Base-by-base conservation (phyloP, 2,113 vertebrate genomes). In the Onychostruthus taczanowskii region DNA sequence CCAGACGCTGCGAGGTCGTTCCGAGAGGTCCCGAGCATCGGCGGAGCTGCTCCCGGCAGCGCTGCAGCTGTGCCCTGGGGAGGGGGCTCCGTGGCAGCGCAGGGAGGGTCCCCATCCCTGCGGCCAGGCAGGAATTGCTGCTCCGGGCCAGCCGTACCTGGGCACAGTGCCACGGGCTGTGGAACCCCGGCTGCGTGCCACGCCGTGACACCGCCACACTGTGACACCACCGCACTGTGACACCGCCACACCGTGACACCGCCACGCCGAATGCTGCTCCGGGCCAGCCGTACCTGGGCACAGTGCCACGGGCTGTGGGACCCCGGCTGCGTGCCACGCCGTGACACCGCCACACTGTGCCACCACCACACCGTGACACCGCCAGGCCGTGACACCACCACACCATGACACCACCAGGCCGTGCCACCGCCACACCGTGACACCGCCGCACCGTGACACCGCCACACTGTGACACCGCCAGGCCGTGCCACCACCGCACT, bases 161-260 rank as follows among this genome's bases (percentile, higher is more conserved):
- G 47, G 28, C 13, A 5, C 13, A 0, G 28, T 15, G 66, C 77
- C 50, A 21, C 7, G 27, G 55, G 39, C 39, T 2, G 17, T 1
- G 1, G 52, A n/a, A 49, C 21, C 72, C 0, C 33, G 4, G 3
- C 64, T 4, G 46, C 8, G 9, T 37, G 37, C 8, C 43, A 6
- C 8, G 0, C 44, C 1, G n/a, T 69, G 78, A 7, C 79, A n/a
- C 53, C 9, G 10, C 44, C 37, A 3, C 3, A 0, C 44, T 5
- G 39, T 41, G 39, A 41, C 39, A 41, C 11, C 5, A 16, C 37
- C 28, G 3, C 2, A 0, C 31, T 1, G 21, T 63, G 39, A 18
- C 61, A 28, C 37, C 10, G 1, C 10, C 16, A 28, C 17, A 4
- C 9, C 1, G 21, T 44, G 30, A 2, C 63, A 46, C 15, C 3